Evolutionary conservation across 2,113 vertebrate species (phyloP), one percentile per base, ranked within the genome.

Genomic region (Pungitius pungitius): DNA sequence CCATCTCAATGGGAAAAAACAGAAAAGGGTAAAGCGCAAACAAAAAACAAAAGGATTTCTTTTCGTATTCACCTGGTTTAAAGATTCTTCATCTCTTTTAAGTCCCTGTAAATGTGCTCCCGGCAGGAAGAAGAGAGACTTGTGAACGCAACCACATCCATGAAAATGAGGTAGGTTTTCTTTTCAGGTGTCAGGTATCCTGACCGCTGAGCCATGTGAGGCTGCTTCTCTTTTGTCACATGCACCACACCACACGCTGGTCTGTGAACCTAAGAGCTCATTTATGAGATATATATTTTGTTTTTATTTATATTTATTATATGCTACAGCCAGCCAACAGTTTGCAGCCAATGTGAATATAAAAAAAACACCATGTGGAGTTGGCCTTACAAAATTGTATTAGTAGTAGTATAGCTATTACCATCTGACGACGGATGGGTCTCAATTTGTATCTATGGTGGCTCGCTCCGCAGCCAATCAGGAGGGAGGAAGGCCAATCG

Each of bases 101-200:
- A 13, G 51, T 26, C 22, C 22, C 49, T 4, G 14, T 11, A 27
- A 24, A 35, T 55, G 57, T 59, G 60, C 72, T 42, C 1, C 1
- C 42, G 54, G 72, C 55, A 56, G 54, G 27, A 12, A 60, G 42
- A 27, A 47, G 35, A 76, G 39, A 27, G 65, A 67, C 15, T 12
- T 66, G 33, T 37, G 49, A 72, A 73, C 42, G 81, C 49, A 88
- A 88, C 62, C 47, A 35, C 51, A 73, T 24, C 15, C 35, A 30
- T 51, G 71, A 88, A 80, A 91, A 88, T 83, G 82, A 58, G 3
- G 45, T 39, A 67, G 84, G 79, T 75, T 88, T 86, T 86, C 62
- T 73, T 77, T 88, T 69, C 84, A 90, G 84, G 87, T 89, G 78
- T 92, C 86, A 82, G 77, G 84, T 92, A 70, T 79, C 87, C 69